Evolutionary conservation across 2,888 invertebrate species (phyloP), one percentile per base, ranked within the genome.

Genomic region (Dinocampus coccinellae): DNA sequence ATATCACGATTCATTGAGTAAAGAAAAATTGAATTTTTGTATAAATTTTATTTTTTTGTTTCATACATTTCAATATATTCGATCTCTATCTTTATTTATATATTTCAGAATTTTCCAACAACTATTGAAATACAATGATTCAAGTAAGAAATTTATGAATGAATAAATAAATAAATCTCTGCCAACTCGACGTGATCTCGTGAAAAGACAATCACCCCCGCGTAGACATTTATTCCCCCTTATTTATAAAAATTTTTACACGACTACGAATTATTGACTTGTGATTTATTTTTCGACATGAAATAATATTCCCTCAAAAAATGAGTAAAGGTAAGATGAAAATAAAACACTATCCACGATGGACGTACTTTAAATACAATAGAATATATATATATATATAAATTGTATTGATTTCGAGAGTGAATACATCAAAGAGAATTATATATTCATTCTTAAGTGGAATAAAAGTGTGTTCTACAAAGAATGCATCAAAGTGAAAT

Each of bases 171-270:
- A 24, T 16, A n/a, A 1, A 57, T 10, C n/a, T 2, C n/a, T n/a
- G n/a, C n/a, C 6, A n/a, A 57, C 11, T 24, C 13, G 22, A 39
- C 47, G 16, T 47, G 20, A 1, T 13, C 13, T 6, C 16, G 16
- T 9, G 16, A 16, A 0, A n/a, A 7, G 39, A 47, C 66, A 16
- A n/a, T n/a, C n/a, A n/a, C n/a, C n/a, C 66, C 66, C 39, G 39
- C 57, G 55, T 57, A 55, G 36, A 24, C 24, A 66, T 66, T 66
- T 39, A 66, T n/a, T n/a, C n/a, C n/a, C n/a, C n/a, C n/a, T n/a
- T n/a, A n/a, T n/a, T n/a, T n/a, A n/a, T n/a, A n/a, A n/a, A n/a
- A n/a, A n/a, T n/a, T n/a, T n/a, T n/a, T n/a, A n/a, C n/a, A n/a
- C n/a, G n/a, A n/a, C n/a, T n/a, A n/a, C n/a, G n/a, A n/a, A n/a